These are phyloP conservation scores for Caranx melampygus DNA, from an alignment of 2,113 vertebrate species.

Conservation along the genomic window DNA sequence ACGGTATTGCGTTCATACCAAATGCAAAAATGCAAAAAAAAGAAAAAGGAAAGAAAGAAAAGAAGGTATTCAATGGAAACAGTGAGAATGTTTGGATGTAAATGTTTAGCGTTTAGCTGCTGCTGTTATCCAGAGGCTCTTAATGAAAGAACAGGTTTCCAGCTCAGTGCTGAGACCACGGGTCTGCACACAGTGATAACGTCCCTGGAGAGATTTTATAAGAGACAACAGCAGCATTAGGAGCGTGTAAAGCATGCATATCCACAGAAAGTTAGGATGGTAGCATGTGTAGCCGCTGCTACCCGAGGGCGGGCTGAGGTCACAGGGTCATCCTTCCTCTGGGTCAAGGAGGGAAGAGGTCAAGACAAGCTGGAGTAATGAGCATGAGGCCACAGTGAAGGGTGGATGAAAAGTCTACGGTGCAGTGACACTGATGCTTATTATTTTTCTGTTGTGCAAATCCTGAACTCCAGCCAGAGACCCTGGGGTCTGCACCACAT, in stretches of 20 bases:
- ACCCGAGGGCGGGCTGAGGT: background rate
- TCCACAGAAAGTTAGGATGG: background rate
- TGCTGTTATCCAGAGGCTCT: background rate
- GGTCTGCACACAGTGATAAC: background rate
- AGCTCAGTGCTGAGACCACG: background rate
- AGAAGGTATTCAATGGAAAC: conserved; percentile 15
- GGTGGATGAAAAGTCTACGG: background rate
- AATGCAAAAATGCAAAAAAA: conserved; percentile 30
- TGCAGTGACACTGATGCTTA: background rate
- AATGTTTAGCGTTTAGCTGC: conserved; percentile 1
- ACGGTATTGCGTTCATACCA: background rate
- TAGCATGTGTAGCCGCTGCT: background rate
- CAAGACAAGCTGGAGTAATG: conserved; percentile 11
- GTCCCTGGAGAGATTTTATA: conserved; percentile 1
- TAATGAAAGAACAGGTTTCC: background rate
- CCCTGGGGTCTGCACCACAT: background rate
- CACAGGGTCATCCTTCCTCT: background rate
- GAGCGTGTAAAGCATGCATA: background rate
- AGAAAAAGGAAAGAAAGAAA: background rate
- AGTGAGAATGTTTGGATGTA: conserved; percentile 5
- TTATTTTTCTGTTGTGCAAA: conserved; percentile 13
- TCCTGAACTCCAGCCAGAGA: conserved; percentile 2
- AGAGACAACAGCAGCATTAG: background rate
- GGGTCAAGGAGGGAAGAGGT: background rate
- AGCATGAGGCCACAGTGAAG: conserved; percentile 11